Base-by-base conservation (phyloP, 2,113 vertebrate genomes). In the Lampris megalopsis region DNA sequence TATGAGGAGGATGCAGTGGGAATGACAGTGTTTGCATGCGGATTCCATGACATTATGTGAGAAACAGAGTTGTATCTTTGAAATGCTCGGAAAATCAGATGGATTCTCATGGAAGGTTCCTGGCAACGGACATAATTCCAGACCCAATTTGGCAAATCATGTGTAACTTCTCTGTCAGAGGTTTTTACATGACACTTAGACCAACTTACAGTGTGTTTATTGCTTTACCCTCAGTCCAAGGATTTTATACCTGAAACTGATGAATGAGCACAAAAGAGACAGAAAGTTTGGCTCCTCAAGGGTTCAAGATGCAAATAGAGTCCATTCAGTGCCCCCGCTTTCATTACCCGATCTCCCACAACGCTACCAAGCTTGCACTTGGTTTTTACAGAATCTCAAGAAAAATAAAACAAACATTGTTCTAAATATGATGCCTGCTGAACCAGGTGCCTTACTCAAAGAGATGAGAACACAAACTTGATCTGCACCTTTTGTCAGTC, bases 371-470 rank as follows among this genome's bases (percentile, higher is more conserved):
- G 81, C 75, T 88, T 91, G 79, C 88, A 88, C 84, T 89, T 89
- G 90, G 86, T 87, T 90, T 89, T 84, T 88, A 84, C 87, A 83
- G 70, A 56, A 68, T 85, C 58, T 71, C 68, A 47, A 71, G 38
- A 76, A 69, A 40, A 52, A 79, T 36, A 68, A 62, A 66, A 63
- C 73, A 74, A 69, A 75, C 4, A 36, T 63, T 77, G 74, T 87
- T 91, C 93, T 89, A 88, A 89, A 93, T 91, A 92, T 76, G 87
- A 93, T 93, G 93, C 94, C 94, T 95, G 94, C 90, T 91, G 63
- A 92, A 92, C 93, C 92, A 93, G 94, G 93, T 95, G 94, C 94
- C 94, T 95, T 94, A 94, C 88, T 91, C 89, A 90, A 83, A 90
- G 77, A 84, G 80, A 89, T 74, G 76, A 92, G 85, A 90, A 90